Evolutionary conservation across 1,140 invertebrate genomes (phyloP).

Genomic region (Papilio polytes): DNA sequence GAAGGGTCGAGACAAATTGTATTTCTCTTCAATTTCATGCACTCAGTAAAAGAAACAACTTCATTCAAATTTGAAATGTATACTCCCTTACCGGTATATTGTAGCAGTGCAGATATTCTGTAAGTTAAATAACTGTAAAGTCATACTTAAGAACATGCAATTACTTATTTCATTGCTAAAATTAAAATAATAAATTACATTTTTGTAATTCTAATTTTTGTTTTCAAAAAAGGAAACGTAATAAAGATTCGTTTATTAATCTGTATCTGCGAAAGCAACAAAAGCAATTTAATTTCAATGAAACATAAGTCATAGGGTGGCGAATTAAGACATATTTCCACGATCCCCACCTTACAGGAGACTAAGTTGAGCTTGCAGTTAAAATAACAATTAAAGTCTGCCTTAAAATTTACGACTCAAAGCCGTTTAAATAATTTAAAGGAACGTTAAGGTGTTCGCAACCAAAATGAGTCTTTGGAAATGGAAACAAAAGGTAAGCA

Average conservation of each 20-base stretch:
- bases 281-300: constrained; percentile 62
- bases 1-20: constrained; percentile 74
- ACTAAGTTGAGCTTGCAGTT: constrained; percentile 80
- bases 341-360: constrained; percentile 61
- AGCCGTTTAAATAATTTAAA: constrained; percentile 82
- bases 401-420: constrained; percentile 80
- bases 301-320: constrained; percentile 78
- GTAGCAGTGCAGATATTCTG: background rate
- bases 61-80: constrained; percentile 77
- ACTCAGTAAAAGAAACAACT: constrained; percentile 79
- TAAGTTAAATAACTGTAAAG: background rate
- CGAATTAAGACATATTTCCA: constrained; percentile 83
- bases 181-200: background rate
- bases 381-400: constrained; percentile 83
- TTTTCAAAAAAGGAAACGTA: background rate
- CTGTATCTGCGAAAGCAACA: constrained; percentile 10
- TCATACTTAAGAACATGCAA: background rate
- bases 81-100: constrained; percentile 51
- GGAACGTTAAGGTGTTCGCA: constrained; percentile 67
- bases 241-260: background rate
- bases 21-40: constrained; percentile 80
- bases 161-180: background rate
- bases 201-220: background rate
- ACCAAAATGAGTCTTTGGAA: constrained; percentile 72
- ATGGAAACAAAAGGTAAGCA: constrained; percentile 74